Percentiles rank a stretch among this genome's conserved stretches.
phyloP scores from a whole-genome alignment of 2,888 invertebrate genomes.

The Caenorhabditis sp. region DNA sequence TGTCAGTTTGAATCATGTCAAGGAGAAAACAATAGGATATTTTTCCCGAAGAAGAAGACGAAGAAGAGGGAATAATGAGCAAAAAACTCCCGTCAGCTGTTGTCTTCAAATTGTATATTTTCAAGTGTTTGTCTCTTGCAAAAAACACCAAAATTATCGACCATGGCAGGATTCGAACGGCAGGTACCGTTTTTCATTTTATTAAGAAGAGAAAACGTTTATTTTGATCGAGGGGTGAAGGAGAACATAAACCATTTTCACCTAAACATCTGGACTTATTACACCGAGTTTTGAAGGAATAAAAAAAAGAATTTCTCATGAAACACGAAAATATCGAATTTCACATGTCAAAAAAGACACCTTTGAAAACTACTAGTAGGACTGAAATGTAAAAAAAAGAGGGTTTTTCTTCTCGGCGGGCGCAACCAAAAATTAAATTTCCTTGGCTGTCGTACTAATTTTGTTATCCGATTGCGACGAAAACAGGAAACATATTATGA shows the following conservation, averaged over 20 bases:
- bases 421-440: too few species aligned
- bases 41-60: background rate
- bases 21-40: conserved; percentile 15
- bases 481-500: too few species aligned
- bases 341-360: background rate
- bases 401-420: too few species aligned
- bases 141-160: conserved; percentile 27
- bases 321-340: background rate
- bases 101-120: conserved; percentile 24
- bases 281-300: background rate
- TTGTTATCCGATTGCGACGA: too few species aligned
- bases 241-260: background rate
- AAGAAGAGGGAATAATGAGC: conserved; percentile 11
- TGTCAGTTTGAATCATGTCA: conserved; percentile 7
- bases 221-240: background rate
- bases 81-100: conserved; percentile 38
- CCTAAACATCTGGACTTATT: background rate
- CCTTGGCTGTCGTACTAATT: too few species aligned
- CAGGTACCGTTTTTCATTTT: conserved; percentile 43
- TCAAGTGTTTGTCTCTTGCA: background rate
- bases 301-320: background rate
- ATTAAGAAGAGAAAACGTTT: background rate
- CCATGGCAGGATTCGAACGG: conserved; percentile 71
- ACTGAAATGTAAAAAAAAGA: too few species aligned
- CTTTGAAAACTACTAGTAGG: background rate